Conservation (phyloP, 2,113 vertebrate genomes). For the Neotragus moschatus region DNA sequence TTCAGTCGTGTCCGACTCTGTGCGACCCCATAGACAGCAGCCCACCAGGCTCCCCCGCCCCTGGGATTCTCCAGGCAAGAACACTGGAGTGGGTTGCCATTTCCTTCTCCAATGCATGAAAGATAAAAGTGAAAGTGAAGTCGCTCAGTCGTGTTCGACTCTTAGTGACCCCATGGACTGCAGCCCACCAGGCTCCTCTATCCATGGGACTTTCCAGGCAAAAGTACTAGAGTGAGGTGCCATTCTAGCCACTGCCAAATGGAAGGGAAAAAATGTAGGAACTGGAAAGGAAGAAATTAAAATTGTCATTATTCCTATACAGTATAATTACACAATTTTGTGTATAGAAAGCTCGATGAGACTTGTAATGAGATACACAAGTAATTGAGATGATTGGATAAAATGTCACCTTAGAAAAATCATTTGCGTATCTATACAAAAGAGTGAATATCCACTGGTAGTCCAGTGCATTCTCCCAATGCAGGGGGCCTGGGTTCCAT, state of each 20-base stretch:
- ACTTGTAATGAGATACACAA: not conserved
- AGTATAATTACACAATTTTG: not conserved
- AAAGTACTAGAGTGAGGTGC: too few relatives aligned
- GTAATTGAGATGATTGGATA: not conserved
- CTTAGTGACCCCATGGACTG: too few relatives aligned
- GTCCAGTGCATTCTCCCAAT: not conserved
- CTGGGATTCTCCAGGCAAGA: too few relatives aligned
- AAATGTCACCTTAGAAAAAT: not conserved
- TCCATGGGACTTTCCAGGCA: too few relatives aligned
- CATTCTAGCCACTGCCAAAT: not conserved
- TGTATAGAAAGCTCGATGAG: not conserved
- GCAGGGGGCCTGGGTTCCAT: not conserved
- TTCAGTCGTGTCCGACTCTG: too few relatives aligned
- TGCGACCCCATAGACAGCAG: fast-evolving
- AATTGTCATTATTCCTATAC: not conserved
- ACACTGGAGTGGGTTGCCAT: too few relatives aligned
- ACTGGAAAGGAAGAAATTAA: not conserved
- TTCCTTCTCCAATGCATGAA: too few relatives aligned
- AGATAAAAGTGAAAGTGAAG: too few relatives aligned
- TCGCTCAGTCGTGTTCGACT: fast-evolving
- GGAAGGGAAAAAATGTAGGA: not conserved
- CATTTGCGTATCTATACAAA: not conserved
- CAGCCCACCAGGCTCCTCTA: too few relatives aligned
- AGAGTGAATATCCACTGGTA: not conserved
- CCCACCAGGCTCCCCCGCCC: too few relatives aligned